Conservation (phyloP, 2,888 invertebrate genomes). For the Drosophila sordidapex region DNA sequence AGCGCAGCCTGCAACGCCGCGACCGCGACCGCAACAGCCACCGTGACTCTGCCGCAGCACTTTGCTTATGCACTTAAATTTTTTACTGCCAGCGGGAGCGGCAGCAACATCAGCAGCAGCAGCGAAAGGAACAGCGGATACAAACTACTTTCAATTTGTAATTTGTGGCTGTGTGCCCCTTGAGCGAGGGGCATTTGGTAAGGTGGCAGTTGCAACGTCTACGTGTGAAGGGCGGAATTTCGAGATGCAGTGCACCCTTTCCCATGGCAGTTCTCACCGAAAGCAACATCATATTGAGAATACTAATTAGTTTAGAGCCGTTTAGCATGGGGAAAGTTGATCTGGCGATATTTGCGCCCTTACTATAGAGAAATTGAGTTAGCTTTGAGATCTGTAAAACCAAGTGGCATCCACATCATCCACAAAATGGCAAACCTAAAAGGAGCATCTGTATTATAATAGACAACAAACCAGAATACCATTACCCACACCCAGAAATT, state of each 20-base stretch:
- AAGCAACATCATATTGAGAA: conserved; percentile 61
- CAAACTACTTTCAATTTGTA: conserved; percentile 81
- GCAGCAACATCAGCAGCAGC: conserved; percentile 16
- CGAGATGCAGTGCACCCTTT: conserved; percentile 5
- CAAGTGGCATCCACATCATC: not conserved
- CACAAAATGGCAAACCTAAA: not conserved
- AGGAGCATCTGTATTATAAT: not conserved
- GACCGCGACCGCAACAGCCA: not conserved
- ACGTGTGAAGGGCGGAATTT: conserved; percentile 61
- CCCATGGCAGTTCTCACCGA: conserved; percentile 9
- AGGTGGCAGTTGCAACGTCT: conserved; percentile 16
- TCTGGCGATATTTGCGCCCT: not conserved
- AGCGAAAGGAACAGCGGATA: conserved; percentile 52
- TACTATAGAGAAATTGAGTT: not conserved
- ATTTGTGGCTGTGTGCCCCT: conserved; percentile 67
- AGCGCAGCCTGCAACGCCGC: conserved; percentile 13
- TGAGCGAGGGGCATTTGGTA: conserved; percentile 1
- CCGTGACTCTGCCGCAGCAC: conserved; percentile 49
- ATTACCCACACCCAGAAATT: conserved; percentile 4
- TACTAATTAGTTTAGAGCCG: conserved; percentile 63
- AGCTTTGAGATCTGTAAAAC: not conserved
- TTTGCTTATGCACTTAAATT: conserved; percentile 78
- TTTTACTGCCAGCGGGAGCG: conserved; percentile 60
- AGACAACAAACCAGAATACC: conserved; percentile 1
- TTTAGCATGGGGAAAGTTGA: conserved; percentile 26